These are phyloP conservation scores for Pseudomyrmex pallidus DNA, from an alignment of 1,140 invertebrate genomes.

Conservation along the genomic window DNA sequence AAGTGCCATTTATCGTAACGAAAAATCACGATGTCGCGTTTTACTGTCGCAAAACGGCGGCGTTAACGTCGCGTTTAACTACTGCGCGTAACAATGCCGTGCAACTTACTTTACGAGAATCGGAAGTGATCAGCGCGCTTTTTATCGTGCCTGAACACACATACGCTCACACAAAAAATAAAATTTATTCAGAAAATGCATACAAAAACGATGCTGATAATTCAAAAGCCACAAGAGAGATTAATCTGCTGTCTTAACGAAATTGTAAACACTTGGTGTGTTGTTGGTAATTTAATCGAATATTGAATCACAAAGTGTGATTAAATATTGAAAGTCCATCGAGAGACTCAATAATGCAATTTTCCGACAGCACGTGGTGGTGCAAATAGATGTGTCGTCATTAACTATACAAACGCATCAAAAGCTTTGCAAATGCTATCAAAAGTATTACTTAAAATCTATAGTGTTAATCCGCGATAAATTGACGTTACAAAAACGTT, in stretches of 20 bases:
- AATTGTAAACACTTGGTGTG: background rate
- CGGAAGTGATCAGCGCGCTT: slow-evolving; percentile 33
- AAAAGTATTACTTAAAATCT: background rate
- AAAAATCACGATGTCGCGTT: slow-evolving; percentile 37
- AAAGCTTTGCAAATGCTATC: slow-evolving; percentile 12
- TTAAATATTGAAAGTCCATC: slow-evolving; percentile 32
- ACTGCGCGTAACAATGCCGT: slow-evolving; percentile 30
- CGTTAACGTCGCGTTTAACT: slow-evolving; percentile 43
- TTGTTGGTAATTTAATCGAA: slow-evolving; percentile 2
- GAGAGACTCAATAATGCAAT: slow-evolving; percentile 1
- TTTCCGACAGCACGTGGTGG: background rate
- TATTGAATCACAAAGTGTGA: background rate
- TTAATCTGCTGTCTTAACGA: background rate
- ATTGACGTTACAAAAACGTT: background rate
- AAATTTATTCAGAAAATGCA: background rate
- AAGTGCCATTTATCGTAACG: slow-evolving; percentile 43
- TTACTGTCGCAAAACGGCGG: slow-evolving; percentile 31
- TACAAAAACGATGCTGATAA: background rate
- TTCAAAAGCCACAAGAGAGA: background rate
- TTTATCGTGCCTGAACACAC: background rate
- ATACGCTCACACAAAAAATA: background rate
- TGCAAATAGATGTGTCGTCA: background rate
- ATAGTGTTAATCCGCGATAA: background rate
- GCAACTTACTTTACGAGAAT: slow-evolving; percentile 21
- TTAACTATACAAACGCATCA: slow-evolving; percentile 28